phyloP scores from a whole-genome alignment of 2,797 vertebrate species.

The Tauraco hartlaubi region DNA sequence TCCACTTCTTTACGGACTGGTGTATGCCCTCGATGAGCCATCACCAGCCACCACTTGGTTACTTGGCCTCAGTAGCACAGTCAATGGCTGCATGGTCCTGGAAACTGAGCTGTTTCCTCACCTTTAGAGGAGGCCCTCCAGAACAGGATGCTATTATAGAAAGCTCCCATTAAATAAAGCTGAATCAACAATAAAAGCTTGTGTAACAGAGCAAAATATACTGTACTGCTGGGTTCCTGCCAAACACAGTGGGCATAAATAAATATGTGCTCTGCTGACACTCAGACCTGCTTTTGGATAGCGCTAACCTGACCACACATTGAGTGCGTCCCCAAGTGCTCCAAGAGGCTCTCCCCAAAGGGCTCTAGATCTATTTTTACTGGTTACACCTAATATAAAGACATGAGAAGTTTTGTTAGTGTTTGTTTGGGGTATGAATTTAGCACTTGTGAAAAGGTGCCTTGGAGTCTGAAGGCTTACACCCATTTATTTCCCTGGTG shows the following conservation, averaged over 20 bases:
- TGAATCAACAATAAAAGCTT: slow-evolving; percentile 56
- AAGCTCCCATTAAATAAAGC: slow-evolving; percentile 41
- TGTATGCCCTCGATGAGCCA: not conserved
- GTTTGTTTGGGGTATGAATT: slow-evolving; percentile 27
- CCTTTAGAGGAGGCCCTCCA: not conserved
- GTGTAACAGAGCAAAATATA: slow-evolving; percentile 35
- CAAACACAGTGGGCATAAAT: slow-evolving; percentile 53
- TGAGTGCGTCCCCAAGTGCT: slow-evolving; percentile 1
- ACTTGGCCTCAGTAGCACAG: not conserved
- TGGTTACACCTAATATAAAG: not conserved
- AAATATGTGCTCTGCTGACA: slow-evolving; percentile 48
- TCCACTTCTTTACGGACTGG: not conserved
- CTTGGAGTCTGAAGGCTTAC: slow-evolving; percentile 42
- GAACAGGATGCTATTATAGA: slow-evolving; percentile 35
- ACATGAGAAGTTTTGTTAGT: slow-evolving; percentile 19
- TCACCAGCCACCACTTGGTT: not conserved
- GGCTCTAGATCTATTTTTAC: not conserved
- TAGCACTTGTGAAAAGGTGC: slow-evolving; percentile 47
- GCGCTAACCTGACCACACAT: slow-evolving; percentile 37
- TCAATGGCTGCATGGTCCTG: not conserved
- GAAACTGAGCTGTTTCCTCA: not conserved
- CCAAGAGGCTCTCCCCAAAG: not conserved
- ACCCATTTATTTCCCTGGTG: not conserved
- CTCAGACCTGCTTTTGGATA: not conserved
- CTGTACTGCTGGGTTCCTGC: slow-evolving; percentile 12